Percentiles rank a stretch among this genome's conserved stretches.
Conservation (phyloP, 2,888 invertebrate species). For the Epistrophella euchroma region DNA sequence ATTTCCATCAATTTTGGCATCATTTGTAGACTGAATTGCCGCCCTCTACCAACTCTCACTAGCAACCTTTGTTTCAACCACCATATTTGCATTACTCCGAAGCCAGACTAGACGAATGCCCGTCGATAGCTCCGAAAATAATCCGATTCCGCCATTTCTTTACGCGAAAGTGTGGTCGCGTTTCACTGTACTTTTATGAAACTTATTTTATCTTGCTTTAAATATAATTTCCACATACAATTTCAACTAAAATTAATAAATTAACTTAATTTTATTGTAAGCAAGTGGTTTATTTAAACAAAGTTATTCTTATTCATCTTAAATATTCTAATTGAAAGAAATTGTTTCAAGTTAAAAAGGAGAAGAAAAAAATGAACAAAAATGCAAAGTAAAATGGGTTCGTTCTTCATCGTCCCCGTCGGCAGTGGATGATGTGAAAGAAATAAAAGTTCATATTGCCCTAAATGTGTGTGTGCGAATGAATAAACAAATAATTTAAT, state of each 20-base stretch:
- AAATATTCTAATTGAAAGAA: slow-evolving; percentile 27
- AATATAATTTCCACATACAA: slow-evolving; percentile 65
- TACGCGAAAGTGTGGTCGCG: slow-evolving; percentile 76
- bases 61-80: background rate
- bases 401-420: slow-evolving; percentile 67
- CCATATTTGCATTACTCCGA: slow-evolving; percentile 66
- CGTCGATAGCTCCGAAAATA: slow-evolving; percentile 64
- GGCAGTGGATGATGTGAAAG: slow-evolving; percentile 49
- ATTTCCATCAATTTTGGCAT: background rate
- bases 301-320: slow-evolving; percentile 16
- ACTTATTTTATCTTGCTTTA: slow-evolving; percentile 65
- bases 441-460: slow-evolving; percentile 53
- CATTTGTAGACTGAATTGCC: background rate
- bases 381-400: slow-evolving; percentile 74
- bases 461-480: slow-evolving; percentile 63
- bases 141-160: slow-evolving; percentile 74
- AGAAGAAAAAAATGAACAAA: slow-evolving; percentile 23
- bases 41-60: slow-evolving; percentile 42
- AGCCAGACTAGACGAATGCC: slow-evolving; percentile 42
- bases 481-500: slow-evolving; percentile 37
- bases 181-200: slow-evolving; percentile 68
- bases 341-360: slow-evolving; percentile 31
- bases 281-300: slow-evolving; percentile 20
- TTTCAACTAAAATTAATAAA: slow-evolving; percentile 24
- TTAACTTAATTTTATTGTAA: slow-evolving; percentile 23